Evolutionary conservation across 2,888 invertebrate genomes (phyloP).

Genomic region (Drosophila mimetica): DNA sequence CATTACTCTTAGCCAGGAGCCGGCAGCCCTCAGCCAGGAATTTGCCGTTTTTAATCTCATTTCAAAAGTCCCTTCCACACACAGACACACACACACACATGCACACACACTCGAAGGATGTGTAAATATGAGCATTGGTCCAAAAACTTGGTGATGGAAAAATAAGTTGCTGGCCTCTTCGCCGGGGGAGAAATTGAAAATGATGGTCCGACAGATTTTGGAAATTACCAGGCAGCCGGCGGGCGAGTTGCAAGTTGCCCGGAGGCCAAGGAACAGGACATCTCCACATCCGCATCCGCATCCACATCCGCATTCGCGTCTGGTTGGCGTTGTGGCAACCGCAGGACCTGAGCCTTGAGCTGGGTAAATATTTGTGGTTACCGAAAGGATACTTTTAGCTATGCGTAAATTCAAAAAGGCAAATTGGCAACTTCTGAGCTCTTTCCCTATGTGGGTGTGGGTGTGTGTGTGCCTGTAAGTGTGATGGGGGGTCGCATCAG

Average conservation of each 20-base stretch:
- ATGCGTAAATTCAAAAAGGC: constrained; percentile 82
- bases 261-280: constrained; percentile 37
- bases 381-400: constrained; percentile 81
- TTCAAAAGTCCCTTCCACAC: constrained; percentile 71
- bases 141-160: constrained; percentile 79
- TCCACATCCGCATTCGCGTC: constrained; percentile 24
- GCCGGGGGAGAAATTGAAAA: constrained; percentile 64
- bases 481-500: not conserved
- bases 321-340: constrained; percentile 60
- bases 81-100: constrained; percentile 20
- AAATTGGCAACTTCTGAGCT: constrained; percentile 79
- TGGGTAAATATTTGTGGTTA: constrained; percentile 84
- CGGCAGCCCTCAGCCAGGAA: constrained; percentile 72
- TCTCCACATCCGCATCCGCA: constrained; percentile 38
- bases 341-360: constrained; percentile 81
- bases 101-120: constrained; percentile 47
- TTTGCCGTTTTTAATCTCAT: constrained; percentile 80
- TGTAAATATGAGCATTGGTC: constrained; percentile 80
- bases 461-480: not conserved
- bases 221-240: constrained; percentile 58
- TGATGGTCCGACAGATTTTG: constrained; percentile 78
- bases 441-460: constrained; percentile 11
- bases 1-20: constrained; percentile 81
- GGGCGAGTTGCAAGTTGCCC: constrained; percentile 53
- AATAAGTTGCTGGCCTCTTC: constrained; percentile 71